phyloP scores from a whole-genome alignment of 2,797 vertebrate genomes.

The Sebastes miniatus region DNA sequence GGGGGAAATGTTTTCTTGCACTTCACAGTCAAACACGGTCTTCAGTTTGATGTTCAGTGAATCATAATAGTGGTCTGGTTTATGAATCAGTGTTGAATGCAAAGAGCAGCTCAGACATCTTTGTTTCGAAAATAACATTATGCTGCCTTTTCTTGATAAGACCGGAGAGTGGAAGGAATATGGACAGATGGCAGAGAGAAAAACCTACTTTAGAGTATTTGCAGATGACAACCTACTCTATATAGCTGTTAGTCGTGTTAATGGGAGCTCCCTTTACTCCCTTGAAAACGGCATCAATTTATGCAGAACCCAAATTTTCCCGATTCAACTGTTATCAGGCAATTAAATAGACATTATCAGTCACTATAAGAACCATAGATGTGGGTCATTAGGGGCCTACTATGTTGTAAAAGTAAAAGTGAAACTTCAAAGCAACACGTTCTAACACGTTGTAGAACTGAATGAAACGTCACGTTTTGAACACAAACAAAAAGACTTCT shows the following conservation, averaged over 20 bases:
- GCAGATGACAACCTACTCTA: background rate
- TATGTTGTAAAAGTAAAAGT: too few species aligned
- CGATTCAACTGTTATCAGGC: too few species aligned
- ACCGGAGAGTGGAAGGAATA: background rate
- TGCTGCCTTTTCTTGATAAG: background rate
- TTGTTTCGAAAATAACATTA: conserved; percentile 27
- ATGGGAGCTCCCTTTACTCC: background rate
- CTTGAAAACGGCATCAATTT: background rate
- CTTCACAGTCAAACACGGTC: conserved; percentile 49
- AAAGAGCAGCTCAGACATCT: conserved; percentile 3
- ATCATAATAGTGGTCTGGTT: conserved; percentile 48
- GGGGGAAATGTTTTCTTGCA: conserved; percentile 39
- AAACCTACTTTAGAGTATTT: background rate
- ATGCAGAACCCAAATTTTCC: background rate
- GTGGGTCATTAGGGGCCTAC: too few species aligned
- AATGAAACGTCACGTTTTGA: too few species aligned
- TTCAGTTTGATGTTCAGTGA: conserved; percentile 47
- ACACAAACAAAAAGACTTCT: too few species aligned
- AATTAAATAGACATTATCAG: too few species aligned
- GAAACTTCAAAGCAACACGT: too few species aligned
- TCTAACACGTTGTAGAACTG: too few species aligned
- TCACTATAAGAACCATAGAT: too few species aligned
- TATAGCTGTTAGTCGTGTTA: background rate
- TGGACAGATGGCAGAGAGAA: background rate
- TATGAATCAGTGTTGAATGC: conserved; percentile 39